Conservation (phyloP, 2,797 vertebrate species). For the Leptatherina wallacei region DNA sequence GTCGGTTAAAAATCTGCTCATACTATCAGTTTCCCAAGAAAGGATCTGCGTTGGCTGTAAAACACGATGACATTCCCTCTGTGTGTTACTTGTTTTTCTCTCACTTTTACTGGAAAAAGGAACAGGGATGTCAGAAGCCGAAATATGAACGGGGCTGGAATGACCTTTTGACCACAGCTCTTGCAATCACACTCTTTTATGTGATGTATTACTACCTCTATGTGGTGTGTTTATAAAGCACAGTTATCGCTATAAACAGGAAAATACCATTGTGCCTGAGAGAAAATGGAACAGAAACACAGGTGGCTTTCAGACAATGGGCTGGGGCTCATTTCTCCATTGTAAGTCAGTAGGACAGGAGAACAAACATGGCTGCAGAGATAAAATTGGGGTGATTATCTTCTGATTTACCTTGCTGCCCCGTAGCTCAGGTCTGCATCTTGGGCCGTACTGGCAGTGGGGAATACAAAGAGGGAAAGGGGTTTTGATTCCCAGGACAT, state of each 20-base stretch:
- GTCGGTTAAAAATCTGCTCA: constrained; percentile 53
- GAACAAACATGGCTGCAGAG: constrained; percentile 57
- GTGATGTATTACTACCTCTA: constrained; percentile 47
- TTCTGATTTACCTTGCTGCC: constrained; percentile 49
- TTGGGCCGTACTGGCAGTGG: constrained; percentile 23
- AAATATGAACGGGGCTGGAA: constrained; percentile 61
- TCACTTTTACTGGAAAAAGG: constrained; percentile 48
- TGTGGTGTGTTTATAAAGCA: constrained; percentile 53
- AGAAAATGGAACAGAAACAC: constrained; percentile 64
- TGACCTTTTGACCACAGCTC: constrained; percentile 54
- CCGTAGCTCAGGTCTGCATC: constrained; percentile 30
- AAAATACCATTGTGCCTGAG: constrained; percentile 56
- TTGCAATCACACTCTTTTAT: constrained; percentile 24
- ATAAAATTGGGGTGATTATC: constrained; percentile 54
- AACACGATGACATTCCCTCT: constrained; percentile 47
- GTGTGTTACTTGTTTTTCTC: constrained; percentile 14
- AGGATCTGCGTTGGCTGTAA: constrained; percentile 64
- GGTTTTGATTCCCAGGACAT: constrained; percentile 44
- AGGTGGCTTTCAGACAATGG: constrained; percentile 72
- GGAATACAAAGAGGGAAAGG: constrained; percentile 35
- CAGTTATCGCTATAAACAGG: constrained; percentile 51
- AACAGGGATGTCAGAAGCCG: constrained; percentile 35
- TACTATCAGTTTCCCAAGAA: constrained; percentile 64
- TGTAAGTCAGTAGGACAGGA: constrained; percentile 55
- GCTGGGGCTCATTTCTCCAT: constrained; percentile 42